Base-by-base conservation (phyloP, 1,140 invertebrate species). In the Megathymus violae region DNA sequence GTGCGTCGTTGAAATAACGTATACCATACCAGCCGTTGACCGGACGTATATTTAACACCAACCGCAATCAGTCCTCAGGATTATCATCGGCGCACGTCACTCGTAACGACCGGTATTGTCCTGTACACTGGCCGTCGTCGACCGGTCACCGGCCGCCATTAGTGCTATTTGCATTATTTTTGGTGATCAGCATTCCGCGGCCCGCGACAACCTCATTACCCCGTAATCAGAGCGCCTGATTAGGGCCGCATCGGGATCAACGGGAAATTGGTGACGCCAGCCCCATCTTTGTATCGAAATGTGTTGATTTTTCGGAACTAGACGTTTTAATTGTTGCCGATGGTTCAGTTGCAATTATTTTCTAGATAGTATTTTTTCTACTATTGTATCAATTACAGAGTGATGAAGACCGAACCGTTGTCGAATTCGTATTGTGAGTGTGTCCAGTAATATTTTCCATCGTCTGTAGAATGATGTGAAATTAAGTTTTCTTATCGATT, bases 161-260 rank as follows among this genome's bases (percentile, higher is more conserved):
- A 27, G 40, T 59, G 54, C 54, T 47, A 74, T 80, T 79, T 80
- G 73, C 71, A 81, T 80, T 78, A 80, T 83, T 74, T 80, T 78
- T 74, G 65, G 68, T 54, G 70, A 50, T 62, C 56, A 34, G 31
- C 41, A 56, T 34, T 59, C 54, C 48, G 22, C 64, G 41, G 65
- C 59, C 47, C 59, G 54, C 41, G 41, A 43, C 63, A 82, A 85
- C 80, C 71, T 15, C 62, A 79, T 83, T 85, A 85, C 34, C 13
- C 40, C 71, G 79, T 85, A 85, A 85, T 85, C 80, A 85, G 66
- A 58, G 67, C 78, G 69, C 72, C 58, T 76, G 82, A 85, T 85
- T 83, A 83, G 77, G 76, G 73, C 66, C 72, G 64, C 66, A 72
- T 68, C 64, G 69, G 76, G 79, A 85, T 78, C 68, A 72, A 65